Conservation (phyloP, 2,113 vertebrate genomes). For the Fregetta grallaria region DNA sequence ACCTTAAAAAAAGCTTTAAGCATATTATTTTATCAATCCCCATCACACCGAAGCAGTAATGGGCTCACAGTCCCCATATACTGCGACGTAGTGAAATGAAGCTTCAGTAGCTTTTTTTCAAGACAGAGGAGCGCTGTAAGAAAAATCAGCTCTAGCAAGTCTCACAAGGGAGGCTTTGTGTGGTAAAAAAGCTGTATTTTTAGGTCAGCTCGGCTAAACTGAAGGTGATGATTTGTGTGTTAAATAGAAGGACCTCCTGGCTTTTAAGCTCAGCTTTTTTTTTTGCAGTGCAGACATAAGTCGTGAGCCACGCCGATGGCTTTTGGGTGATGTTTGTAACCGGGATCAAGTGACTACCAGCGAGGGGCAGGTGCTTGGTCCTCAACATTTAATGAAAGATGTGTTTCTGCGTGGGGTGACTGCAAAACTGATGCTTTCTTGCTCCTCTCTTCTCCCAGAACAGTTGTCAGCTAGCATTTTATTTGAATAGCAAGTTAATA, state of each 20-base stretch:
- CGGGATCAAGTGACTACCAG: background rate
- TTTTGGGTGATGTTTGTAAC: background rate
- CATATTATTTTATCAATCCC: background rate
- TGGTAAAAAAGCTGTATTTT: conserved; percentile 14
- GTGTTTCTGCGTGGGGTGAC: background rate
- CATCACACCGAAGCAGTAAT: background rate
- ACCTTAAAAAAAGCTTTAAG: background rate
- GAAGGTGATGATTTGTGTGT: background rate
- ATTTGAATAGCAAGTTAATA: background rate
- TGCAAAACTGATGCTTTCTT: background rate
- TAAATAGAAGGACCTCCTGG: background rate
- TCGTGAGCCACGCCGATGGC: background rate
- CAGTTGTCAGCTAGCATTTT: background rate
- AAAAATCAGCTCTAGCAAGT: background rate
- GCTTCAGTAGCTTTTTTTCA: background rate
- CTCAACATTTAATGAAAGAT: background rate
- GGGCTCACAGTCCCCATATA: background rate
- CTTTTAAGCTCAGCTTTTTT: background rate
- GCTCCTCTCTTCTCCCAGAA: background rate
- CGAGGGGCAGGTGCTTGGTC: background rate
- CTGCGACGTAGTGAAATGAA: accelerated
- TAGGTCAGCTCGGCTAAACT: conserved; percentile 1
- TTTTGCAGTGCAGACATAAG: background rate
- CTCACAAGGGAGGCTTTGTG: conserved; percentile 50
- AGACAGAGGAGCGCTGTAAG: background rate